Conservation (phyloP, 2,888 invertebrate species). For the Hypomecis punctinalis region DNA sequence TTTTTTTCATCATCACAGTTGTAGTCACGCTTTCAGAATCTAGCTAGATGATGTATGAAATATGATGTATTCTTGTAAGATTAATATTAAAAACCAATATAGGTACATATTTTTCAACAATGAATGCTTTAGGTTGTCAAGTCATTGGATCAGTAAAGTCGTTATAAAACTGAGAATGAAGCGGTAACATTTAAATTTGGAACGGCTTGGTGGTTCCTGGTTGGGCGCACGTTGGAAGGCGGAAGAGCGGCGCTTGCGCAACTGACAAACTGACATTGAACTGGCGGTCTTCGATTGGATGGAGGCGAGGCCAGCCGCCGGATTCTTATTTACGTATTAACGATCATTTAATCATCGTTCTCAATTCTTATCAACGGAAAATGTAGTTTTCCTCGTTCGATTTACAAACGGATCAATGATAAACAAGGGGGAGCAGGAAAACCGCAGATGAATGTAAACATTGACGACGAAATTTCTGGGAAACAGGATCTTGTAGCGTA, state of each 20-base stretch:
- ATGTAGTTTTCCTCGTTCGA: slow-evolving; percentile 51
- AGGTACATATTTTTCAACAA: not conserved
- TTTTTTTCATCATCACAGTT: slow-evolving; percentile 32
- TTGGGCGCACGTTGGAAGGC: slow-evolving; percentile 68
- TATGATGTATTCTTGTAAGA: not conserved
- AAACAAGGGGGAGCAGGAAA: slow-evolving; percentile 57
- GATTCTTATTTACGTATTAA: slow-evolving; percentile 65
- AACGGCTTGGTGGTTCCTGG: slow-evolving; percentile 68
- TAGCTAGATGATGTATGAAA: no score
- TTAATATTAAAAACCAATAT: slow-evolving; percentile 9
- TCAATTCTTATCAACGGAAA: slow-evolving; percentile 44
- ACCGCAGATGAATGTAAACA: slow-evolving; percentile 49
- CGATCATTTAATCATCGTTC: slow-evolving; percentile 59
- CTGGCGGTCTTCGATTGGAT: slow-evolving; percentile 67
- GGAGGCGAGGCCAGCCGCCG: slow-evolving; percentile 68
- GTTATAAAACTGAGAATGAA: slow-evolving; percentile 33
- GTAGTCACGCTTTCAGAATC: slow-evolving; percentile 22
- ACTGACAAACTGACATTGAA: slow-evolving; percentile 85
- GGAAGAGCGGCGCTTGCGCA: slow-evolving; percentile 82
- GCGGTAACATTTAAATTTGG: slow-evolving; percentile 67
- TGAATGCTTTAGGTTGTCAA: not conserved
- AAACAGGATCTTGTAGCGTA: slow-evolving; percentile 60
- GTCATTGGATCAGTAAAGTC: slow-evolving; percentile 4
- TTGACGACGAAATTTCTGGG: slow-evolving; percentile 57
- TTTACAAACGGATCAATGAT: slow-evolving; percentile 40